Percentiles rank a stretch among this genome's conserved stretches.
Evolutionary conservation across 1,140 invertebrate genomes (phyloP).

Genomic region (Drosophila orosa): DNA sequence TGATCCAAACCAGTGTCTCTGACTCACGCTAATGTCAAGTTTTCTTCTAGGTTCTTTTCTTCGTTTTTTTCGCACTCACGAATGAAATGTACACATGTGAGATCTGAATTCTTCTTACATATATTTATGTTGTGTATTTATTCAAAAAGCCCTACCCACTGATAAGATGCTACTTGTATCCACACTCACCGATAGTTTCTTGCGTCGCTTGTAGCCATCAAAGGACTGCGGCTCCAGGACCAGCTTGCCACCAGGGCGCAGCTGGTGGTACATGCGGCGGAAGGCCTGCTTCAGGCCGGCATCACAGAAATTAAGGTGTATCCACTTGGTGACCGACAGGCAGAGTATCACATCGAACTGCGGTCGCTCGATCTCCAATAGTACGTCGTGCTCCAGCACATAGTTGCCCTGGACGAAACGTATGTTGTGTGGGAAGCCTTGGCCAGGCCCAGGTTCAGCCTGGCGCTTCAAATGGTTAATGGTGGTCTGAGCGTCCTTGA

Average conservation of each 20-base stretch:
- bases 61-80: not conserved
- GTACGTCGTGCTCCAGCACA: constrained; percentile 93
- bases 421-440: constrained; percentile 68
- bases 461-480: constrained; percentile 51
- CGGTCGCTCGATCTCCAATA: constrained; percentile 91
- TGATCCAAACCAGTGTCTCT: no score
- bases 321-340: constrained; percentile 98
- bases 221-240: constrained; percentile 97
- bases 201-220: constrained; percentile 94
- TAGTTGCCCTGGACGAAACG: constrained; percentile 92
- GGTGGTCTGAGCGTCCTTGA: constrained; percentile 85
- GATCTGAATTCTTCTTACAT: not conserved
- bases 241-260: constrained; percentile 94
- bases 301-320: constrained; percentile 99
- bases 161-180: not conserved
- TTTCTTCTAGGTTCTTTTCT: no score
- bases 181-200: constrained; percentile 89
- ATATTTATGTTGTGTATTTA: not conserved
- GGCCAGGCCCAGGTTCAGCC: not conserved
- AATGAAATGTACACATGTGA: not conserved
- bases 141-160: not conserved
- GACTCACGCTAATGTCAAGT: no score
- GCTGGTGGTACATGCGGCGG: constrained; percentile 93
- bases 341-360: constrained; percentile 98
- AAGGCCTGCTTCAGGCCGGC: constrained; percentile 97